These are phyloP conservation scores for Aramus guarauna DNA, from an alignment of 2,113 vertebrate genomes.

Conservation along the genomic window DNA sequence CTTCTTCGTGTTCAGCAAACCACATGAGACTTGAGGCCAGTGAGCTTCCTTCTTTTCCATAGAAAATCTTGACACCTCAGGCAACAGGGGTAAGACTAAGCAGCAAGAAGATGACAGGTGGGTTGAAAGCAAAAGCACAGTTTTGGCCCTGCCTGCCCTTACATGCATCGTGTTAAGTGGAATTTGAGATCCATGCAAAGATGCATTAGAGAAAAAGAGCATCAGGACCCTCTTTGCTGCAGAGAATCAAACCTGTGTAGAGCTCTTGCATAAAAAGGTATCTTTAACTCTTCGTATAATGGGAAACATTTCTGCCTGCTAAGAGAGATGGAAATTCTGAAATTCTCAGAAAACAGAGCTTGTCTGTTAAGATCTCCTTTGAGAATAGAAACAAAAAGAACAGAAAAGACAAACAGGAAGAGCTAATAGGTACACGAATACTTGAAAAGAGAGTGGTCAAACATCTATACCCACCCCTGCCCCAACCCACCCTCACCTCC, in stretches of 20 bases:
- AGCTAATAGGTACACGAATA: conserved; percentile 4
- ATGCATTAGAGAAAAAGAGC: background rate
- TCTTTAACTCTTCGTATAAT: background rate
- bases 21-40: background rate
- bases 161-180: background rate
- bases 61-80: conserved; percentile 21
- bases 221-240: background rate
- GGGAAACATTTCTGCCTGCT: background rate
- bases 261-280: background rate
- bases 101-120: background rate
- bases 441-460: conserved; percentile 21
- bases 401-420: background rate
- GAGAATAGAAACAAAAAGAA: background rate
- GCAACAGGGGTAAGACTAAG: background rate
- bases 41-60: background rate
- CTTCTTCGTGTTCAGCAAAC: background rate
- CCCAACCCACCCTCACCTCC: background rate
- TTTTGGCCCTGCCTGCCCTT: background rate
- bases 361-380: background rate
- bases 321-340: background rate
- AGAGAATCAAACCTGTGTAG: background rate
- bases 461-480: background rate
- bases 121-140: background rate
- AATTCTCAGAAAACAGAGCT: background rate
- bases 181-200: background rate